Base-by-base conservation (phyloP, 92 coral and sea anemone genomes). In the Paramuricea clavata region DNA sequence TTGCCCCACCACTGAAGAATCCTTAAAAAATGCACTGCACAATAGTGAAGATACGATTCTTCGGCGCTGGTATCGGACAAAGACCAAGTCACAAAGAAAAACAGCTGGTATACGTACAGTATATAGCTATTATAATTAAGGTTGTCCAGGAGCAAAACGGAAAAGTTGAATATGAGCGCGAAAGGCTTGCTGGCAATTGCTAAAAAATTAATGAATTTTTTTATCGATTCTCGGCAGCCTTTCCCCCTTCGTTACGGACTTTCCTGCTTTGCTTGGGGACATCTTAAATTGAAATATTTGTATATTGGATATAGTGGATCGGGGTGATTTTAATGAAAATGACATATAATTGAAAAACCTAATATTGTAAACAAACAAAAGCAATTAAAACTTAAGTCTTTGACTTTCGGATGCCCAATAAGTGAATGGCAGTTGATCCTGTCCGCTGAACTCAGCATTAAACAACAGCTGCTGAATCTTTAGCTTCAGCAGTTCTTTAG, bases 371-470 rank as follows among this genome's bases (percentile, higher is more conserved):
- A 10, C 10, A 39, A 10, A 4, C 10, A 4, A 39, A 39, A 50
- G 21, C 59, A 50, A 16, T 50, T 50, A 50, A 50, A 50, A 50
- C 59, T 3, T 50, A 50, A 50, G 59, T 50, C 59, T 50, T 50
- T 50, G 59, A 50, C 59, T 50, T 7, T 50, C 59, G 11, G 59
- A 50, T 50, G 59, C 59, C 59, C 59, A 50, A 50, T 4, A 50
- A 50, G 17, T 19, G 12, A 13, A 50, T 50, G 59, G 59, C 59
- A 50, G 12, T 50, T 50, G 59, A 50, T 50, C 59, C 12, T 50
- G 59, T 50, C 59, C 59, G 59, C 21, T 19, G 59, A 50, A 50
- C 59, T 50, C 59, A 50, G 59, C 59, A 50, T 50, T 50, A 50
- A 50, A 50, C 17, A 50, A 50, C 3, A 50, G 59, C 22, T 50